Conservation (phyloP, 2,113 vertebrate genomes). For the Gopherus flavomarginatus region DNA sequence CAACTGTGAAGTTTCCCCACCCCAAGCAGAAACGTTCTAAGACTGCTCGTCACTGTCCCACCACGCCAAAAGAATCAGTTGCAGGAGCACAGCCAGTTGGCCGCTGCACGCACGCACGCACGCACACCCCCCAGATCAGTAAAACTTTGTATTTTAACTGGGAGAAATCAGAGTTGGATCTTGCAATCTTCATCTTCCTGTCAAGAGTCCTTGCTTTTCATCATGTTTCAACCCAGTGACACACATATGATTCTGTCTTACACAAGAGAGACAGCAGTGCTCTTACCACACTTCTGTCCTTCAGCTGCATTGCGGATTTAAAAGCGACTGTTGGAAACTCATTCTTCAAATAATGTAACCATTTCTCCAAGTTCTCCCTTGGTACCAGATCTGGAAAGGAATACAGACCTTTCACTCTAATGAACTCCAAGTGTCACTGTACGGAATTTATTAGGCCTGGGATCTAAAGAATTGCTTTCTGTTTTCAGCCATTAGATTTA, state of each 20-base stretch:
- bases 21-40: not conserved
- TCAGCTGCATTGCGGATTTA: conserved; percentile 84
- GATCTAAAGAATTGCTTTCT: not conserved
- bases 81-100: not conserved
- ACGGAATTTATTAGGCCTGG: not conserved
- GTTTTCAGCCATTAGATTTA: not conserved
- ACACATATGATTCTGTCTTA: not conserved
- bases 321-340: conserved; percentile 92
- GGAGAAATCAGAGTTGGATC: conserved; percentile 74
- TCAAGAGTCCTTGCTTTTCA: conserved; percentile 41
- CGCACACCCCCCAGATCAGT: no score
- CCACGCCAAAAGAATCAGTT: not conserved
- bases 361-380: conserved; percentile 86
- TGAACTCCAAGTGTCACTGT: not conserved
- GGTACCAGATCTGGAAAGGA: conserved; percentile 89
- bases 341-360: conserved; percentile 86
- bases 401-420: not conserved
- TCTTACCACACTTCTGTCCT: conserved; percentile 82
- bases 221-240: conserved; percentile 9
- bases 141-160: not conserved
- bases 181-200: conserved; percentile 59
- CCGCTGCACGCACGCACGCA: no score
- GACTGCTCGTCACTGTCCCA: not conserved
- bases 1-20: not conserved
- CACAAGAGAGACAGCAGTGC: not conserved